phyloP scores from a whole-genome alignment of 2,797 vertebrate species.

The Lithobates sylvaticus region DNA sequence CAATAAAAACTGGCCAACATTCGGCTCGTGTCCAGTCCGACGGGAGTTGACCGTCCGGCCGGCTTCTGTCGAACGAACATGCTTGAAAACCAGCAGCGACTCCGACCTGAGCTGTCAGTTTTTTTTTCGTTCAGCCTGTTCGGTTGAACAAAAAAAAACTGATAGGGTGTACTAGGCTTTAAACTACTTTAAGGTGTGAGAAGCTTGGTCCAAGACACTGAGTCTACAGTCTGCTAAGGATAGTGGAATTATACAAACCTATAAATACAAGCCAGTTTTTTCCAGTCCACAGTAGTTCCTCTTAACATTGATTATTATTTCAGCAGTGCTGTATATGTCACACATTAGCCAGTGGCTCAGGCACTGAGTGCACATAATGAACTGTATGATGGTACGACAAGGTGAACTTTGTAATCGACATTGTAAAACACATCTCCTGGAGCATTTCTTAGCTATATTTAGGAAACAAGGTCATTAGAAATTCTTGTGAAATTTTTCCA shows the following conservation, averaged over 20 bases:
- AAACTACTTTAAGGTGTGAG: no score
- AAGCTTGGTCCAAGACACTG: no score
- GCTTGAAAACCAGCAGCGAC: no score
- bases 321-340: constrained; percentile 8
- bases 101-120: no score
- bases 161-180: no score
- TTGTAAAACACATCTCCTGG: constrained; percentile 27
- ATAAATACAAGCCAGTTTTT: not conserved
- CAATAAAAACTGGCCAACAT: no score
- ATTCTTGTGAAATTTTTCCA: not conserved
- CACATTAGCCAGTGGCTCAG: constrained; percentile 27
- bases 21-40: no score
- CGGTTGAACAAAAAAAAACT: no score
- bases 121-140: no score
- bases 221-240: no score
- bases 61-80: no score
- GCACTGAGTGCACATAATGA: constrained; percentile 4
- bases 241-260: not conserved
- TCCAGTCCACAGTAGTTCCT: not conserved
- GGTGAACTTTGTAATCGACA: constrained; percentile 32
- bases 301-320: constrained; percentile 3
- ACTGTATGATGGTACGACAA: not conserved
- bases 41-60: no score
- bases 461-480: not conserved
- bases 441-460: not conserved